These are phyloP conservation scores for Carapus acus DNA, from an alignment of 2,797 vertebrate genomes.

Conservation along the genomic window DNA sequence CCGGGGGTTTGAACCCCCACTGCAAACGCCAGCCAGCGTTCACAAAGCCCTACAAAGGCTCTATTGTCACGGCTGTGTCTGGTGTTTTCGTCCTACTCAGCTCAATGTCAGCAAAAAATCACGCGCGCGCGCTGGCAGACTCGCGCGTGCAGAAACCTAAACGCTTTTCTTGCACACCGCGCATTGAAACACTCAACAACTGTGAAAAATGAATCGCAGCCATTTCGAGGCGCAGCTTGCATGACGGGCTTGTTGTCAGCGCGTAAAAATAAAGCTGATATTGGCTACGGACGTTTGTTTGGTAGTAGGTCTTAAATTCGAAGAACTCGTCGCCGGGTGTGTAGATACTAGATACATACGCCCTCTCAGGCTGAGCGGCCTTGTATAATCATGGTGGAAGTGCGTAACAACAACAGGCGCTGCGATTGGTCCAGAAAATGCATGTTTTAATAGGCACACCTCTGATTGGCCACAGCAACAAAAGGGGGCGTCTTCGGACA, in stretches of 20 bases:
- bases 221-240: not conserved
- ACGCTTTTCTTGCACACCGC: constrained; percentile 2
- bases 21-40: constrained; percentile 22
- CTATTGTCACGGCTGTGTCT: constrained; percentile 63
- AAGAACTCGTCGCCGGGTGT: constrained; percentile 11
- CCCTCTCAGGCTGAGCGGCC: constrained; percentile 45
- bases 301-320: constrained; percentile 18
- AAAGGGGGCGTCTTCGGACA: constrained; percentile 23
- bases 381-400: constrained; percentile 5
- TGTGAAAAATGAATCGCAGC: too few relatives aligned
- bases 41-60: constrained; percentile 52
- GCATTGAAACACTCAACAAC: too few relatives aligned
- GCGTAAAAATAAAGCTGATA: not conserved
- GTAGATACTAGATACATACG: constrained; percentile 61
- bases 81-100: constrained; percentile 62
- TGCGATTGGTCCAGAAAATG: constrained; percentile 42
- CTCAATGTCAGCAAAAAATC: constrained; percentile 59
- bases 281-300: not conserved
- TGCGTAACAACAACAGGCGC: constrained; percentile 36
- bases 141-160: constrained; percentile 15
- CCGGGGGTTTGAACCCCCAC: constrained; percentile 25
- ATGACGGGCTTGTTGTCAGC: not conserved
- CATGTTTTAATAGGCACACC: not conserved
- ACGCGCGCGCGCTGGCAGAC: too few relatives aligned
- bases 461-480: constrained; percentile 27